phyloP scores from a whole-genome alignment of 1,140 invertebrate species.

The Bacillus rossius region DNA sequence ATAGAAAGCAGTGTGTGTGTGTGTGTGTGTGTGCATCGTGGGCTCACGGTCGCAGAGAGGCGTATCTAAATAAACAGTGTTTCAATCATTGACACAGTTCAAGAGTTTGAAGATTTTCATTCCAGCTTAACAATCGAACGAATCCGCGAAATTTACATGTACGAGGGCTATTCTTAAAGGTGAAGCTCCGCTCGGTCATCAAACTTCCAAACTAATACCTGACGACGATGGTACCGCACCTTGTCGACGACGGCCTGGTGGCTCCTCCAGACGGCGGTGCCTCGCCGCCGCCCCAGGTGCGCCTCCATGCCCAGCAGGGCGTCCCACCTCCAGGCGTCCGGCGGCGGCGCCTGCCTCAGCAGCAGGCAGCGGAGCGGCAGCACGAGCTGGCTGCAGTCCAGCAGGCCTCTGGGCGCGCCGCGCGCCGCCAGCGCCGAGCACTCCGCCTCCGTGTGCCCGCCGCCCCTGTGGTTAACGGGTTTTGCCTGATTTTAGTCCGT shows the following conservation, averaged over 20 bases:
- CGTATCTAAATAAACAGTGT: too few relatives aligned
- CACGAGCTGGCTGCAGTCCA: conserved; percentile 8
- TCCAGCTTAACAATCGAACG: too few relatives aligned
- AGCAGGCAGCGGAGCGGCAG: conserved; percentile 27
- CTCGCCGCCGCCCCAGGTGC: conserved; percentile 47
- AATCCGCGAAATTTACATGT: too few relatives aligned
- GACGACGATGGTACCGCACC: conserved; percentile 35
- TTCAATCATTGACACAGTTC: too few relatives aligned
- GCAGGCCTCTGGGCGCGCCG: background rate
- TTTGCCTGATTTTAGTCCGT: too few relatives aligned
- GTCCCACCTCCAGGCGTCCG: conserved; percentile 41
- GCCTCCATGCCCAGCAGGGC: conserved; percentile 49
- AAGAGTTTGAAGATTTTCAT: too few relatives aligned
- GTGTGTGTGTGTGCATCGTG: too few relatives aligned
- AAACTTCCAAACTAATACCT: too few relatives aligned
- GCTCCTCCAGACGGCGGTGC: conserved; percentile 45
- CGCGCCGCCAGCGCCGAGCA: background rate
- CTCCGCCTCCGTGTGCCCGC: background rate
- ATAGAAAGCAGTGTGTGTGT: too few relatives aligned
- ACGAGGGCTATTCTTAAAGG: too few relatives aligned
- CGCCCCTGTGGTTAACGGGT: conserved; percentile 14
- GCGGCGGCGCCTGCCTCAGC: conserved; percentile 13
- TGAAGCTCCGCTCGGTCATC: too few relatives aligned
- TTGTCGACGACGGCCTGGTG: conserved; percentile 47
- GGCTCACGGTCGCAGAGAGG: too few relatives aligned